Evolutionary conservation across 2,888 invertebrate genomes (phyloP).

Genomic region (Drosophila parthenogenetica): DNA sequence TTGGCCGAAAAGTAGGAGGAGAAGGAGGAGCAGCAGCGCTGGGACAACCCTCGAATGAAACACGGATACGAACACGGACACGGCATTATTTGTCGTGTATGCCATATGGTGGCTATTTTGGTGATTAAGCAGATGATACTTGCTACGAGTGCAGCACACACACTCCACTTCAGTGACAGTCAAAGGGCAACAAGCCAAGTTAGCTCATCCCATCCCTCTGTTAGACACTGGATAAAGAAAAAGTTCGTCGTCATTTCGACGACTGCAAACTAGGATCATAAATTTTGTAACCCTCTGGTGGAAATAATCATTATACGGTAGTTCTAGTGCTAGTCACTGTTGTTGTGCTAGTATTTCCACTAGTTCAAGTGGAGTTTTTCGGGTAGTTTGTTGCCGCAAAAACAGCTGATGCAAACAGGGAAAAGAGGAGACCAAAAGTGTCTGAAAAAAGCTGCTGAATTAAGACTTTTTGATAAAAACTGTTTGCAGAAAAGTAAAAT

Average conservation of each 20-base stretch:
- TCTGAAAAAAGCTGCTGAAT: too few species aligned
- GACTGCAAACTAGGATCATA: conserved; percentile 70
- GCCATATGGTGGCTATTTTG: conserved; percentile 82
- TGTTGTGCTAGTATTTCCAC: conserved; percentile 16
- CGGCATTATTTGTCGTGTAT: conserved; percentile 36
- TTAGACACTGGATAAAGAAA: conserved; percentile 38
- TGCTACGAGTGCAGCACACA: conserved; percentile 35
- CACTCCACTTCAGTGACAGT: conserved; percentile 53
- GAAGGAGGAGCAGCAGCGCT: conserved; percentile 4
- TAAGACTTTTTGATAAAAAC: too few species aligned
- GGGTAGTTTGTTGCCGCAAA: conserved; percentile 30
- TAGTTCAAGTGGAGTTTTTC: conserved; percentile 41
- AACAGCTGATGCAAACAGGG: conserved; percentile 31
- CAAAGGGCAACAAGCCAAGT: conserved; percentile 66
- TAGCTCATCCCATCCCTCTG: conserved; percentile 35
- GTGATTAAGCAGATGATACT: conserved; percentile 82
- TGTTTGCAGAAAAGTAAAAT: too few species aligned
- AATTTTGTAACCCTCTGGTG: conserved; percentile 69
- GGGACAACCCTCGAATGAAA: conserved; percentile 47
- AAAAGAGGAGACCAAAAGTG: not conserved
- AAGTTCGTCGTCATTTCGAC: conserved; percentile 76
- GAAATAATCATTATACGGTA: not conserved
- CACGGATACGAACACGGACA: conserved; percentile 29
- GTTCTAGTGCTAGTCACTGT: conserved; percentile 2
- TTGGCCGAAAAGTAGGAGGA: not conserved